Evolutionary conservation across 2,888 invertebrate genomes (phyloP).

Genomic region (Anodontia alba): DNA sequence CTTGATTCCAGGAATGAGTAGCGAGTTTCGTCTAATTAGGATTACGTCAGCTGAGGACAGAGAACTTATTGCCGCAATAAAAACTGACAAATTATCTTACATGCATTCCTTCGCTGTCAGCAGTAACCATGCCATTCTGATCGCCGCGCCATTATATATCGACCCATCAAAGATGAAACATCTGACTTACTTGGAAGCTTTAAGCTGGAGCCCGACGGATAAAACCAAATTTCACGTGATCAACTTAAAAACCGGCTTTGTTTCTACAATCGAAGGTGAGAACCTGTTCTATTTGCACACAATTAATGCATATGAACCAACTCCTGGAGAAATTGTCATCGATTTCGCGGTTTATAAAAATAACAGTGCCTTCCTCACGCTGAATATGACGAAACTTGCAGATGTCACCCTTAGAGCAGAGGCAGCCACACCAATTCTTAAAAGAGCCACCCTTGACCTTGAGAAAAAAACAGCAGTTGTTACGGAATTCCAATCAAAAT

Average conservation of each 20-base stretch:
- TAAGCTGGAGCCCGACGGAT: conserved; percentile 72
- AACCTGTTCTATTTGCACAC: conserved; percentile 76
- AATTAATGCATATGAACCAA: conserved; percentile 76
- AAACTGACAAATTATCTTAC: conserved; percentile 72
- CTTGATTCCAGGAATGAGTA: conserved; percentile 61
- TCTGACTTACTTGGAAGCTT: conserved; percentile 66
- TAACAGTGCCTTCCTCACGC: conserved; percentile 36
- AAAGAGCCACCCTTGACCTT: conserved; percentile 57
- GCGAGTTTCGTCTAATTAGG: conserved; percentile 69
- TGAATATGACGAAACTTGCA: conserved; percentile 46
- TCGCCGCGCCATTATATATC: conserved; percentile 74
- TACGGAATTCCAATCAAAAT: conserved; percentile 24
- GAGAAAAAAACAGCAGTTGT: conserved; percentile 24
- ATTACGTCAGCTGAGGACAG: conserved; percentile 65
- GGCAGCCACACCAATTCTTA: conserved; percentile 43
- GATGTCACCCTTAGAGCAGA: conserved; percentile 40
- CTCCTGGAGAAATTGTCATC: conserved; percentile 40
- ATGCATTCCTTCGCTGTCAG: conserved; percentile 80
- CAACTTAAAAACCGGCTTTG: conserved; percentile 66
- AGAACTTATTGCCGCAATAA: conserved; percentile 70
- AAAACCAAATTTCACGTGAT: conserved; percentile 68
- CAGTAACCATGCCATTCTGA: conserved; percentile 70
- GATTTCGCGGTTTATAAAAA: conserved; percentile 47
- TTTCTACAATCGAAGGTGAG: conserved; percentile 59
- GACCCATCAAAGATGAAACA: conserved; percentile 62